Evolutionary conservation across 2,888 invertebrate genomes (phyloP).

Genomic region (Torymus auratus): DNA sequence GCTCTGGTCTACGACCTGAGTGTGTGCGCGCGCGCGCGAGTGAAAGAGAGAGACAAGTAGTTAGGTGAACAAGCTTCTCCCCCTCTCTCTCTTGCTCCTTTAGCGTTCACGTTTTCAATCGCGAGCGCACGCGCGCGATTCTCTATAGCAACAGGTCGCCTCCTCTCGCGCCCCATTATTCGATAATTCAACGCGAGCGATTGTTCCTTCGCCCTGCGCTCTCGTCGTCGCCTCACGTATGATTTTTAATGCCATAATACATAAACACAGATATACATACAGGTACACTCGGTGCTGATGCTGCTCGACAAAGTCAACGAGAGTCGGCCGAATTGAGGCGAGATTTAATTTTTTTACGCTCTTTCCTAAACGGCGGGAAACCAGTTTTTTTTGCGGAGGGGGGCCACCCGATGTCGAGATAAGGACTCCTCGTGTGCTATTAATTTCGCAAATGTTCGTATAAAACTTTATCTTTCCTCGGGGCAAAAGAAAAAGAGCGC

Average conservation of each 20-base stretch:
- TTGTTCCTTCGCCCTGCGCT: slow-evolving; percentile 35
- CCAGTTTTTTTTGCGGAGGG: too few species aligned
- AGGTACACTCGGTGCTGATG: too few species aligned
- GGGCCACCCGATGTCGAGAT: too few species aligned
- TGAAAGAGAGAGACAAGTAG: slow-evolving; percentile 26
- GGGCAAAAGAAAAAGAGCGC: slow-evolving; percentile 5
- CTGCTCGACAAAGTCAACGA: too few species aligned
- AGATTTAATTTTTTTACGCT: too few species aligned
- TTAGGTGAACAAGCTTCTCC: slow-evolving; percentile 17
- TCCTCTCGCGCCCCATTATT: slow-evolving; percentile 55
- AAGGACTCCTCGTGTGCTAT: too few species aligned
- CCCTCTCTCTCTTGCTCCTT: slow-evolving; percentile 17
- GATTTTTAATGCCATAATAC: background rate
- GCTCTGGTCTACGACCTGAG: slow-evolving; percentile 73
- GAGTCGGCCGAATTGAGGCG: too few species aligned
- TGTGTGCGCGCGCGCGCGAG: slow-evolving; percentile 60
- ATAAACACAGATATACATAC: too few species aligned
- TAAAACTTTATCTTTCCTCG: too few species aligned
- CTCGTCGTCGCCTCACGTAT: background rate
- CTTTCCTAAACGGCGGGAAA: too few species aligned
- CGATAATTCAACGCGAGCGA: slow-evolving; percentile 48
- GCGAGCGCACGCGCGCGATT: slow-evolving; percentile 56
- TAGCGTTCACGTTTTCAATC: slow-evolving; percentile 58
- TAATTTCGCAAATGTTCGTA: too few species aligned
- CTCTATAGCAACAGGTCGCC: slow-evolving; percentile 63